A percentile compares a stretch with the other conserved stretches of the same genome.
phyloP scores from a whole-genome alignment of 2,888 invertebrate species.

The Tenthredo amoena region DNA sequence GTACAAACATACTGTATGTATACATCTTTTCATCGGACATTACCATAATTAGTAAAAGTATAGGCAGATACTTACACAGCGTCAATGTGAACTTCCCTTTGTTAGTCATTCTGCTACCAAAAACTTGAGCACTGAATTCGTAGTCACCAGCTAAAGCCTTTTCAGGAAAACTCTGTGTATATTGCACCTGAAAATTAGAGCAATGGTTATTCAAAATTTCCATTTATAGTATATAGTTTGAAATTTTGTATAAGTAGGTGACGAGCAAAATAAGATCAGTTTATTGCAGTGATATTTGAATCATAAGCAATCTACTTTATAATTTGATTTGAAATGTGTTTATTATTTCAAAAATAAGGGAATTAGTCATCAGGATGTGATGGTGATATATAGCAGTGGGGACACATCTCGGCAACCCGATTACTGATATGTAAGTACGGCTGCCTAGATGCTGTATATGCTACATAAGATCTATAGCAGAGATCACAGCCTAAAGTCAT shows the following conservation, averaged over 20 bases:
- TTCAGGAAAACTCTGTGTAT: constrained; percentile 91
- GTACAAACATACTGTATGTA: not conserved
- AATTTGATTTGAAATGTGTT: not conserved
- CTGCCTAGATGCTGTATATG: not conserved
- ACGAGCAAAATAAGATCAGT: constrained; percentile 4
- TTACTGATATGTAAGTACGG: not conserved
- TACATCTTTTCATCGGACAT: not conserved
- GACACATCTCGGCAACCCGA: not conserved
- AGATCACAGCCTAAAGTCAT: not conserved
- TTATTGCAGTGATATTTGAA: not conserved
- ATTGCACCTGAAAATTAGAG: constrained; percentile 79
- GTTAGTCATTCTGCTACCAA: constrained; percentile 83
- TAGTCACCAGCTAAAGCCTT: constrained; percentile 87
- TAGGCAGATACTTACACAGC: constrained; percentile 79
- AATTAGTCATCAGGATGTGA: not conserved
- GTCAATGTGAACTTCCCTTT: constrained; percentile 88
- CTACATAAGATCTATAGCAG: not conserved
- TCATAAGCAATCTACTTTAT: not conserved
- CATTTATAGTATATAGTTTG: not conserved
- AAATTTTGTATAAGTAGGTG: not conserved
- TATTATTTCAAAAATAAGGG: not conserved
- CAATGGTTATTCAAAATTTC: constrained; percentile 35
- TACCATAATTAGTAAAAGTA: not conserved
- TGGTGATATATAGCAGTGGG: not conserved
- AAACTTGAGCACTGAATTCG: constrained; percentile 82